Base-by-base conservation (phyloP, 1,140 invertebrate genomes). In the Leptinotarsa lineolata region DNA sequence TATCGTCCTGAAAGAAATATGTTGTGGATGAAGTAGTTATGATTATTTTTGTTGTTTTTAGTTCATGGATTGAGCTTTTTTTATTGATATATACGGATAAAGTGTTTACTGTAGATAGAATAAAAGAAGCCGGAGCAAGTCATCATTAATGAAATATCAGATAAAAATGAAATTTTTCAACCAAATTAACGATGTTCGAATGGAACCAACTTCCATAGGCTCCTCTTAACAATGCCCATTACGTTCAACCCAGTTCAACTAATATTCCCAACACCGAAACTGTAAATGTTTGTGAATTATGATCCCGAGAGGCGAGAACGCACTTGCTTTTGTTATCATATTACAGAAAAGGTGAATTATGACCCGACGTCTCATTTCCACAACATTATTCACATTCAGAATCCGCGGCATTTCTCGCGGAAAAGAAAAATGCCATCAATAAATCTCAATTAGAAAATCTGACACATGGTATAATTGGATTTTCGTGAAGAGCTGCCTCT, bases 221-320 rank as follows among this genome's bases (percentile, higher is more conserved):
- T 54, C 5, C 6, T 54, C n/a, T 2, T 12, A 54, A 54, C 48
- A 54, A 54, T 54, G 16, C 15, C 48, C 48, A 54, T 54, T 54
- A 63, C 20, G 21, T 63, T 63, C 15, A 5, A 63, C 13, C 61
- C 15, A 22, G 20, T 21, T 22, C 61, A 63, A 63, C 61, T 30
- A 63, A 63, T 22, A 63, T 54, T 54, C 48, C 48, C 48, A 54
- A 54, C 48, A 54, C 48, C 48, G 24, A 30, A 18, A 18, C 48
- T 54, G 48, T 54, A 30, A 22, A 64, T 30, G 61, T 30, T 71
- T 60, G 11, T 74, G 61, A 74, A 45, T 71, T 70, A 74, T 66
- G 68, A 66, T 63, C 16, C 21, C 44, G 46, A 68, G 46, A 68
- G 61, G 20, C 22, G 61, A 22, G 21, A 20, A 64, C 61, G 61